Evolutionary conservation across 2,888 invertebrate genomes (phyloP), one percentile per base, ranked within the genome.

Genomic region (Podotricha telesiphe): DNA sequence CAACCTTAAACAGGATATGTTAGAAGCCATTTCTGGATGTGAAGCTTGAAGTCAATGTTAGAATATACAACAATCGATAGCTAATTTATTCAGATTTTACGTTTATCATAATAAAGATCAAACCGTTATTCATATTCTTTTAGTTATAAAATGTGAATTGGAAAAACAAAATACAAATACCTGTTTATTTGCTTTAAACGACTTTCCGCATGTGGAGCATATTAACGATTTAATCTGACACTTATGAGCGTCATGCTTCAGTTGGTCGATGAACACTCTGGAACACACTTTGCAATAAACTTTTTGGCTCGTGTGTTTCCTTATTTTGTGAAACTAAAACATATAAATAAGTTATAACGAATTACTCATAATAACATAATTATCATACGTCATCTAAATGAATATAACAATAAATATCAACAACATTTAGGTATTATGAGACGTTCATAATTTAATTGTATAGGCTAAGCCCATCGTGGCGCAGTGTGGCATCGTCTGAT

Each of bases 301-400:
- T 65, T 76, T 83, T 0, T 58, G 65, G 0, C 76, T 67, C 0
- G 79, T 69, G 68, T 90, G 89, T 72, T 71, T 84, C 22, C 85
- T 75, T 68, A 84, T 62, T 69, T 75, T 82, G 71, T 89, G 89
- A 20, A 72, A 76, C 89, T 89, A 76, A 13, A 80, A 79, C 56
- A 47, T 61, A 7, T 64, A 61, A 15, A 40, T 45, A 17, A 56
- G 1, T 13, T 20, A 58, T 13, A 17, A 37, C 8, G 1, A 34
- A 4, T 55, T 17, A 8, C 8, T 10, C 37, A 37, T 22, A 34
- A n/a, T 8, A 55, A 34, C 15, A 8, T 34, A 0, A 37, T n/a
- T n/a, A n/a, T n/a, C n/a, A n/a, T n/a, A n/a, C n/a, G n/a, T n/a
- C n/a, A n/a, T n/a, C n/a, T n/a, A n/a, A n/a, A n/a, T n/a, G n/a